Percentiles rank a stretch among this genome's conserved stretches.
Conservation (phyloP, 2,113 vertebrate genomes). For the Cairina moschata region DNA sequence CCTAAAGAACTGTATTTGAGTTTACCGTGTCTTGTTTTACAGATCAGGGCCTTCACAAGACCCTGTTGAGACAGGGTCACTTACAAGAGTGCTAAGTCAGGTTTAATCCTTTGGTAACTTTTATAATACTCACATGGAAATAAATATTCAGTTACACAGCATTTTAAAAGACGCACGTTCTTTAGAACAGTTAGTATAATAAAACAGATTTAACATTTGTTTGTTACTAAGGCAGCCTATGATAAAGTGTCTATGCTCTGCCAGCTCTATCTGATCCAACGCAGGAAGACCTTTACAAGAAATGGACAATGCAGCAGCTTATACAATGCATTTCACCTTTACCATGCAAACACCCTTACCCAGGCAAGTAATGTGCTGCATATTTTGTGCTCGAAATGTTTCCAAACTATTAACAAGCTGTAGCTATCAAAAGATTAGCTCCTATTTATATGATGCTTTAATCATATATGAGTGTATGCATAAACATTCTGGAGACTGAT, state of each 20-base stretch:
- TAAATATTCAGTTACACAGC: slow-evolving; percentile 80
- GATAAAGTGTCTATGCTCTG: slow-evolving; percentile 76
- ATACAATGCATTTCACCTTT: slow-evolving; percentile 41
- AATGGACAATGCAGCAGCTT: slow-evolving; percentile 52
- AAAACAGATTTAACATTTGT: slow-evolving; percentile 72
- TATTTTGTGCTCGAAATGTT: slow-evolving; percentile 74
- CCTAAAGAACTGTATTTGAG: slow-evolving; percentile 72
- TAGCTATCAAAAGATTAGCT: slow-evolving; percentile 63
- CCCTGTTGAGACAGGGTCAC: slow-evolving; percentile 62
- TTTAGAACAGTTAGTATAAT: slow-evolving; percentile 77
- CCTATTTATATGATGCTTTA: slow-evolving; percentile 67
- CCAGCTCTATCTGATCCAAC: slow-evolving; percentile 63
- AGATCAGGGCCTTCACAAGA: slow-evolving; percentile 60
- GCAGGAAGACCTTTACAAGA: slow-evolving; percentile 65
- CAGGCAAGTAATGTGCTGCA: slow-evolving; percentile 68
- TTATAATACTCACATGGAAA: slow-evolving; percentile 84
- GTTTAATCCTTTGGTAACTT: slow-evolving; percentile 89
- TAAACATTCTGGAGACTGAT: slow-evolving; percentile 51
- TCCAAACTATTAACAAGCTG: slow-evolving; percentile 64
- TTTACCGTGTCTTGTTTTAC: slow-evolving; percentile 54
- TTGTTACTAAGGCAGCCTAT: slow-evolving; percentile 81
- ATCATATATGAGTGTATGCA: slow-evolving; percentile 25
- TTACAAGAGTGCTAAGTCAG: slow-evolving; percentile 71
- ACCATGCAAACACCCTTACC: slow-evolving; percentile 69
- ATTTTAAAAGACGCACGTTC: slow-evolving; percentile 73